phyloP scores from a whole-genome alignment of 2,113 vertebrate genomes.

The Phrynosoma blainvillii region DNA sequence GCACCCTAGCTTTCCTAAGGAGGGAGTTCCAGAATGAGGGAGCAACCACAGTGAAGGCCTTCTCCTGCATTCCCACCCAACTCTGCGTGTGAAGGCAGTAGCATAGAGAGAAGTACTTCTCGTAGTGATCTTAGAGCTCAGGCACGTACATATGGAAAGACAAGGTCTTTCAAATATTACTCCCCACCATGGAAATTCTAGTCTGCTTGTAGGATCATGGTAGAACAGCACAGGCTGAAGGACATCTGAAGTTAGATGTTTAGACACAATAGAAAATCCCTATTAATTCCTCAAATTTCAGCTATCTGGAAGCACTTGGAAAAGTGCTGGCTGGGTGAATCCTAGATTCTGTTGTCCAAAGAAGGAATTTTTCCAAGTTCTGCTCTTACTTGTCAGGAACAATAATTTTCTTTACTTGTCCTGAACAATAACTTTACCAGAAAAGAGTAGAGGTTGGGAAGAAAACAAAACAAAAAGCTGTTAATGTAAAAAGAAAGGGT shows the following conservation, averaged over 20 bases:
- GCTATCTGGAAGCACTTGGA: neutral
- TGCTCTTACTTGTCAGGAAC: no score
- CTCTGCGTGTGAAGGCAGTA: neutral
- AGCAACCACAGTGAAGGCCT: neutral
- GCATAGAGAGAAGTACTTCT: neutral
- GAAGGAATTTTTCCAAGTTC: no score
- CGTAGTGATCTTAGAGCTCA: neutral
- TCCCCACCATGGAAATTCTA: no score
- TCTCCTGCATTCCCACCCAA: neutral
- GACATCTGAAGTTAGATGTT: neutral
- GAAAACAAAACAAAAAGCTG: neutral
- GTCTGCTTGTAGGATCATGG: no score
- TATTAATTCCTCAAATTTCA: neutral
- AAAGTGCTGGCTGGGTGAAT: no score
- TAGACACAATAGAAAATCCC: neutral
- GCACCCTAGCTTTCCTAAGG: neutral
- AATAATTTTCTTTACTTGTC: no score
- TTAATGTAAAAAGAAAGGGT: neutral
- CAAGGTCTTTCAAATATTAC: neutral
- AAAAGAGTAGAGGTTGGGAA: neutral
- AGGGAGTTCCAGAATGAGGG: neutral
- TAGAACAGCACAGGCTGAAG: neutral
- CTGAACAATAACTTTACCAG: neutral
- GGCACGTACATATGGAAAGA: neutral
- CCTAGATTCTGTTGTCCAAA: no score